Evolutionary conservation across 2,797 vertebrate genomes (phyloP), one percentile per base, ranked within the genome.

Genomic region (Rhinophrynus dorsalis): DNA sequence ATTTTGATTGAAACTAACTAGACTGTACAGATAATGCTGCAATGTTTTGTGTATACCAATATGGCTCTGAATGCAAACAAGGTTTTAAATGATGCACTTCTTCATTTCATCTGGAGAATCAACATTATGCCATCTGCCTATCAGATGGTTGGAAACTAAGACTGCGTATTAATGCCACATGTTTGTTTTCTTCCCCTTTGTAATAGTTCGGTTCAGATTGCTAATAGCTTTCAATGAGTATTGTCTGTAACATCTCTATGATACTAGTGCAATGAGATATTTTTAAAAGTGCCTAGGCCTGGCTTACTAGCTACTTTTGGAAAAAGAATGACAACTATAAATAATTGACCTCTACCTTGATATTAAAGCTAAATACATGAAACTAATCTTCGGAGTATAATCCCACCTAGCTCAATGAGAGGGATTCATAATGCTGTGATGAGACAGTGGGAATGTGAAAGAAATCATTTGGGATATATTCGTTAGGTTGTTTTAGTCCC

Each of bases 41-140:
- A 91, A 92, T 95, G 94, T 95, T 95, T 96, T 95, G 92, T 92
- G 94, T 96, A 94, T 93, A 91, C 96, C 94, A 98, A 97, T 98
- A 97, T 97, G 95, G 95, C 94, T 90, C 89, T 92, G 95, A 97
- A 98, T 97, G 94, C 95, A 98, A 98, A 98, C 96, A 98, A 97
- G 96, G 89, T 92, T 93, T 94, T 94, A 97, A 98, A 98, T 96
- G 91, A 98, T 95, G 94, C 93, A 92, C 93, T 93, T 92, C 92
- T 94, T 93, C 93, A 91, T 95, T 94, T 94, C 93, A 94, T 91
- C 85, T 92, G 91, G 92, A 93, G 89, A 92, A 92, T 92, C 87
- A 86, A 89, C 91, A 92, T 92, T 89, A 84, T 86, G 81, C 96
- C 95, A 98, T 98, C 96, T 98, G 97, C 93, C 93, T 94, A 93